phyloP scores from a whole-genome alignment of 2,888 invertebrate species.

The Xanthia togata region DNA sequence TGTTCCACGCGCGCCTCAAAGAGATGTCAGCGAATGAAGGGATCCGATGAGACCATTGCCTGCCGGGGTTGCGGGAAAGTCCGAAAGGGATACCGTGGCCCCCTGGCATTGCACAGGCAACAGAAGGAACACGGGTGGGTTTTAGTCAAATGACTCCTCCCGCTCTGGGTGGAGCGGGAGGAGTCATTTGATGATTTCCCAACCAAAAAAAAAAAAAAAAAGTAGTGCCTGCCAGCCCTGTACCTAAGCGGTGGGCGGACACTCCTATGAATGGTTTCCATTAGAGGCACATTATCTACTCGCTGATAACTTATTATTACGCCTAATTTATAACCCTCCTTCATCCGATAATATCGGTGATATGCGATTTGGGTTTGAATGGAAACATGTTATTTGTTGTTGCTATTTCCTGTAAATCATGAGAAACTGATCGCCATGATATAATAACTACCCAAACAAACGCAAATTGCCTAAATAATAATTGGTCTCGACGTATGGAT shows the following conservation, averaged over 20 bases:
- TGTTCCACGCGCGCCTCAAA: too few relatives aligned
- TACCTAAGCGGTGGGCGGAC: conserved; percentile 13
- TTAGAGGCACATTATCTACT: conserved; percentile 38
- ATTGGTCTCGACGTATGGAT: neutral
- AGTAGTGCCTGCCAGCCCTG: conserved; percentile 22
- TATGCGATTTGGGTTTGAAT: neutral
- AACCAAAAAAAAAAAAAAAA: too few relatives aligned
- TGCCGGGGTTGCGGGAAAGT: too few relatives aligned
- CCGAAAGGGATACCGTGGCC: too few relatives aligned
- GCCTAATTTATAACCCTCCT: conserved; percentile 5
- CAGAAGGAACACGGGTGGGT: too few relatives aligned
- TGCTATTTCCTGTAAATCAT: neutral
- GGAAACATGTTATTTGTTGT: neutral
- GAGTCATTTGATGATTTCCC: too few relatives aligned
- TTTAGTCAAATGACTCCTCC: too few relatives aligned
- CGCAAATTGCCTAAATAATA: neutral
- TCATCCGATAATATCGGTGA: neutral
- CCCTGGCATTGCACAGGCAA: too few relatives aligned
- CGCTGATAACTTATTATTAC: conserved; percentile 42
- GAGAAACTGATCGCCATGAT: neutral
- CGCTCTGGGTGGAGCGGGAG: too few relatives aligned
- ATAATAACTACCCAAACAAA: neutral
- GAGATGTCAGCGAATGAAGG: too few relatives aligned
- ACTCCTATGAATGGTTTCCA: conserved; percentile 34
- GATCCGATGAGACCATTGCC: too few relatives aligned